Percentiles rank a stretch among this genome's conserved stretches.
phyloP scores from a whole-genome alignment of 2,888 invertebrate species.

The Oscheius sp. region DNA sequence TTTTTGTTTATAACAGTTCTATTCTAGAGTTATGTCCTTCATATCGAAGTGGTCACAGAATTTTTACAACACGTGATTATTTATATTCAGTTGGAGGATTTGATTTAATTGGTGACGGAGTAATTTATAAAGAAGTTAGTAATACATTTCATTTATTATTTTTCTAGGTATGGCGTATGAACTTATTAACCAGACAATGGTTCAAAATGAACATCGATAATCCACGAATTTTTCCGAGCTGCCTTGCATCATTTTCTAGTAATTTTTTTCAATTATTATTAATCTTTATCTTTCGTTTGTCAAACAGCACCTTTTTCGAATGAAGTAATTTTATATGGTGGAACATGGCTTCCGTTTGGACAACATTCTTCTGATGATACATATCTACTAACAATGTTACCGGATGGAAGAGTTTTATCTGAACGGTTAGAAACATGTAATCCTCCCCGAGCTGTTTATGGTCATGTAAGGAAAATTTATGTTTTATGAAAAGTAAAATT shows the following conservation, averaged over 20 bases:
- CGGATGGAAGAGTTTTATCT: constrained; percentile 28
- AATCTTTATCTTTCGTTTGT: constrained; percentile 33
- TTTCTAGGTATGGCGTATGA: constrained; percentile 53
- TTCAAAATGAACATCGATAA: constrained; percentile 29
- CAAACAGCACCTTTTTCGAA: constrained; percentile 37
- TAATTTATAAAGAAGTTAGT: constrained; percentile 34
- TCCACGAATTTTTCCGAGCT: constrained; percentile 32
- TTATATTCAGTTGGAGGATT: constrained; percentile 65
- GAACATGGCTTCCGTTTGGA: constrained; percentile 56
- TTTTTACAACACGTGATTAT: constrained; percentile 57
- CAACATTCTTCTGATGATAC: constrained; percentile 37
- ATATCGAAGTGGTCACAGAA: constrained; percentile 60
- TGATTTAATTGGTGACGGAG: neutral
- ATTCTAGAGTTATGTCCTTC: constrained; percentile 30
- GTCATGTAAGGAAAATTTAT: constrained; percentile 35
- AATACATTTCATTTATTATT: neutral
- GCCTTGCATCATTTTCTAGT: constrained; percentile 60
- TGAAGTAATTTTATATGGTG: constrained; percentile 50
- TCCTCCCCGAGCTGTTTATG: constrained; percentile 34
- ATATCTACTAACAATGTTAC: constrained; percentile 35
- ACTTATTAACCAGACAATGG: constrained; percentile 51
- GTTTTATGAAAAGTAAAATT: neutral
- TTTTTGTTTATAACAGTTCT: neutral
- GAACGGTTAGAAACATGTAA: constrained; percentile 13
- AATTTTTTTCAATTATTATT: neutral